These are phyloP conservation scores for Eulemur albifrons DNA, from an alignment of 2,797 vertebrate species.

Conservation along the genomic window DNA sequence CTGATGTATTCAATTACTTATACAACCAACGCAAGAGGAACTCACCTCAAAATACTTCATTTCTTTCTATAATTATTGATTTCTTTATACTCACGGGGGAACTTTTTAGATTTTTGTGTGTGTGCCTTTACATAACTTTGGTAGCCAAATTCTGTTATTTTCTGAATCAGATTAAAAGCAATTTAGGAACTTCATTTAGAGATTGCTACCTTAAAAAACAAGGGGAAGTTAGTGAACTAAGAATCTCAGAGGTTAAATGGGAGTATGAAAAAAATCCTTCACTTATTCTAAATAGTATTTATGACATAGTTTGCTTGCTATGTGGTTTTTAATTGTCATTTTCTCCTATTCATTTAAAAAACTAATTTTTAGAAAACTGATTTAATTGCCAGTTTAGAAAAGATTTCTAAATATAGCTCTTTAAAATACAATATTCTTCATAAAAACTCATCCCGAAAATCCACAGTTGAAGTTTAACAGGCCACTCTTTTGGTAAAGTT, in stretches of 20 bases:
- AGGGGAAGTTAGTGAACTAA: neutral
- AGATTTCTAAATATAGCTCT: constrained; percentile 7
- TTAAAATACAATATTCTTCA: neutral
- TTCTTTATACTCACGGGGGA: constrained; percentile 68
- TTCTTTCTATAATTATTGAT: constrained; percentile 79
- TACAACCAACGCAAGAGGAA: constrained; percentile 76
- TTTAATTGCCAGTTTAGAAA: constrained; percentile 21
- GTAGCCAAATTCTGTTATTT: constrained; percentile 75
- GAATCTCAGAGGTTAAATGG: neutral
- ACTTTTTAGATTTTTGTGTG: constrained; percentile 68
- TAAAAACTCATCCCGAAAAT: neutral
- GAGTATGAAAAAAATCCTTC: neutral
- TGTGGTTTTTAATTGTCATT: constrained; percentile 46
- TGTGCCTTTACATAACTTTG: constrained; percentile 70
- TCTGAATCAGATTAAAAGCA: constrained; percentile 71
- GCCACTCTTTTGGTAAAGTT: neutral
- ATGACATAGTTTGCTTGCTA: neutral
- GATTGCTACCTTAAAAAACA: neutral
- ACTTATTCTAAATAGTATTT: neutral
- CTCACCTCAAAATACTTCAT: constrained; percentile 77
- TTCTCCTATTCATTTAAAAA: constrained; percentile 26
- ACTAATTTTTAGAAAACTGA: neutral
- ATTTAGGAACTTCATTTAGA: constrained; percentile 55
- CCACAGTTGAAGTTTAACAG: neutral
- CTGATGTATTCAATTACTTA: constrained; percentile 81